Evolutionary conservation across 30 jellyfish, hydroid and myxozoan genomes (phyloP), one percentile per base, ranked within the genome.

Genomic region (Phacellophora camtschatica): DNA sequence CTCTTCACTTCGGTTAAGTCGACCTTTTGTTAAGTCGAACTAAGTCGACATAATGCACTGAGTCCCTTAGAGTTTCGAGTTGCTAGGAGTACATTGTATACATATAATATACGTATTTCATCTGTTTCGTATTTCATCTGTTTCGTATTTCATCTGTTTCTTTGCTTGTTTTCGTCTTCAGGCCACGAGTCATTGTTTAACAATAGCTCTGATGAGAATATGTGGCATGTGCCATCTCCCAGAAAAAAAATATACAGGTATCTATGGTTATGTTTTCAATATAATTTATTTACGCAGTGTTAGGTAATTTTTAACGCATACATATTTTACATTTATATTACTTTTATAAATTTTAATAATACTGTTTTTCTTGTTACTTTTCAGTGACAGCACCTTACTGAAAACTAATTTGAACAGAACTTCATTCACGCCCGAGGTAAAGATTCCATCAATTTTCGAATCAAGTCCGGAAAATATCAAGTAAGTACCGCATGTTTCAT

Each of bases 141-240:
- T 64, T 8, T 64, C 78, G 13, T 27, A 0, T 43, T 2, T 11
- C 56, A 27, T 4, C 16, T 23, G n/a, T 1, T 56, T 22, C 15
- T 4, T 0, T 56, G 0, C 1, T 20, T 20, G 46, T 22, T 1
- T 16, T 30, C 7, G 29, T 1, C 16, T 32, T 3, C 28, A 80
- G 91, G 91, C 61, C 91, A 80, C 66, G 91, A 80, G 51, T 80
- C 91, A 11, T 15, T 80, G 20, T 80, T 80, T 71, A 80, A 65
- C 78, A 62, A 65, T 56, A 80, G 91, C 41, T 80, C 91, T 11
- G 84, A 80, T 16, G 84, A 80, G 39, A 45, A 54, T 67, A 59
- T 31, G 15, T 64, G 83, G 91, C 66, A 48, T 32, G 50, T 80
- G 3, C 91, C 91, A 22, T 80, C 91, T 7, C 91, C 91, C 35